These are phyloP conservation scores for Nannoperca obscura DNA, from an alignment of 2,797 vertebrate species.

Conservation along the genomic window DNA sequence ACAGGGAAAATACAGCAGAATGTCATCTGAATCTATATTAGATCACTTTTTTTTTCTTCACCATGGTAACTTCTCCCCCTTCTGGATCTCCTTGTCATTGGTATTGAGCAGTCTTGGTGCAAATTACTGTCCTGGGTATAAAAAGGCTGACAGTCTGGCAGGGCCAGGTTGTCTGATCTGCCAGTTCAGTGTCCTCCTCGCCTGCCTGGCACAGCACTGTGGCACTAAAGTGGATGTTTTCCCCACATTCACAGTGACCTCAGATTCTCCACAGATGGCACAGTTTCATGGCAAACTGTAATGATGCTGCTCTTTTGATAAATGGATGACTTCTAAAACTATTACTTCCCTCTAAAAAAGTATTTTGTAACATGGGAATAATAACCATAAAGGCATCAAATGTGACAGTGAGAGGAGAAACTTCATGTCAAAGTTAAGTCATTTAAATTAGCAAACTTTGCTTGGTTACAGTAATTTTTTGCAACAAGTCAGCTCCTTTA, in stretches of 20 bases:
- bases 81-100: conserved; percentile 62
- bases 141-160: conserved; percentile 79
- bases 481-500: conserved; percentile 1
- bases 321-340: conserved; percentile 29
- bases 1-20: conserved; percentile 45
- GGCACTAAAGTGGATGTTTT: conserved; percentile 65
- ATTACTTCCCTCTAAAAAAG: not conserved
- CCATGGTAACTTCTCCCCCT: conserved; percentile 34
- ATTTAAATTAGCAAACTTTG: not conserved
- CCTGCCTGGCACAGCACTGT: conserved; percentile 55
- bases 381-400: not conserved
- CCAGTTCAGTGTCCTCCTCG: conserved; percentile 74
- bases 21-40: conserved; percentile 66
- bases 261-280: conserved; percentile 67
- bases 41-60: conserved; percentile 40
- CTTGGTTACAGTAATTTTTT: conserved; percentile 15
- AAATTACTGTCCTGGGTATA: conserved; percentile 83
- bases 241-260: conserved; percentile 67
- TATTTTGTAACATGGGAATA: not conserved
- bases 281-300: conserved; percentile 57
- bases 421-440: not conserved
- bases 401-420: not conserved
- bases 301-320: conserved; percentile 31
- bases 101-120: conserved; percentile 60
- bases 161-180: conserved; percentile 81